Evolutionary conservation across 2,888 invertebrate species (phyloP).

Genomic region (Plagodis pulveraria): DNA sequence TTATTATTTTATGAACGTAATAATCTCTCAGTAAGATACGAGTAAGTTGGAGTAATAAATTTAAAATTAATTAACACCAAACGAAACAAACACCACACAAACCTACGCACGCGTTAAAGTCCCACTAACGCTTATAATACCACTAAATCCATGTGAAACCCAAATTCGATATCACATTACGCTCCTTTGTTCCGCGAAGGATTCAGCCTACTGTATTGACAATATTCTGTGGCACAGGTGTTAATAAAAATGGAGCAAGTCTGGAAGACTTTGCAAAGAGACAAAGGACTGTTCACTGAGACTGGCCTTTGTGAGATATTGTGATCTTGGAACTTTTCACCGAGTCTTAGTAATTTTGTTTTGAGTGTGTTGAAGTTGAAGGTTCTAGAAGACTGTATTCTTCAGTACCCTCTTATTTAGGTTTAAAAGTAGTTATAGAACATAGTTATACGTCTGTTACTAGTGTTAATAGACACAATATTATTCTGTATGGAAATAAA

Average conservation of each 20-base stretch:
- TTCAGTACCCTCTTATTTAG: too few relatives aligned
- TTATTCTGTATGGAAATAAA: too few relatives aligned
- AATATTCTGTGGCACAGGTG: constrained; percentile 57
- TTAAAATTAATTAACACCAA: too few relatives aligned
- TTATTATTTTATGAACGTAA: too few relatives aligned
- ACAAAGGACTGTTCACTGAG: constrained; percentile 32
- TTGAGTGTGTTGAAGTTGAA: constrained; percentile 4
- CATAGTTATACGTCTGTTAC: too few relatives aligned
- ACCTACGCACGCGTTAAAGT: constrained; percentile 4
- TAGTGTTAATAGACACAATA: too few relatives aligned
- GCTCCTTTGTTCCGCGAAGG: constrained; percentile 52
- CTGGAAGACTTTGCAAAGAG: constrained; percentile 4
- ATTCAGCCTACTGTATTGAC: constrained; percentile 8
- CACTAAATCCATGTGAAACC: constrained; percentile 13
- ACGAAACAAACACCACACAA: too few relatives aligned
- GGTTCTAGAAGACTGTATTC: not conserved
- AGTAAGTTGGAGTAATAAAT: too few relatives aligned
- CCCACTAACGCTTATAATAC: not conserved
- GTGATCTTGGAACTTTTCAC: constrained; percentile 30
- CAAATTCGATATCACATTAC: constrained; percentile 65
- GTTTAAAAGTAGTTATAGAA: too few relatives aligned
- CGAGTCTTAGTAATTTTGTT: constrained; percentile 6
- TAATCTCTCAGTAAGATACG: too few relatives aligned
- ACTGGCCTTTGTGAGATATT: constrained; percentile 36
- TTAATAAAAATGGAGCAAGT: constrained; percentile 73